These are phyloP conservation scores for Gnathonemus longibarbis DNA, from an alignment of 2,113 vertebrate species.

Conservation along the genomic window DNA sequence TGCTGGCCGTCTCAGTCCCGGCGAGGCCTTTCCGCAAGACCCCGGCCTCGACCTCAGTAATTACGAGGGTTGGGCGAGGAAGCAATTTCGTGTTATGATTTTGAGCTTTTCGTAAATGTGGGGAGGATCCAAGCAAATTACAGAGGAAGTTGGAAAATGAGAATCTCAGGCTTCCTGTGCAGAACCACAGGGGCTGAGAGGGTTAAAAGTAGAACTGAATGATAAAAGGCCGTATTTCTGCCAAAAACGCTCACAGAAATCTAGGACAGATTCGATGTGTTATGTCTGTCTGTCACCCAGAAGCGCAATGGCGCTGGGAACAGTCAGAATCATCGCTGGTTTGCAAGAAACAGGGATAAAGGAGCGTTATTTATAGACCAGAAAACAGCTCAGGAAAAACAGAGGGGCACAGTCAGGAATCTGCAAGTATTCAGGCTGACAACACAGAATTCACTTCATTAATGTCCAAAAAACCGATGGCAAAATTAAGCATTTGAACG, in stretches of 20 bases:
- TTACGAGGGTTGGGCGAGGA: slow-evolving; percentile 33
- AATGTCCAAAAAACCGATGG: not conserved
- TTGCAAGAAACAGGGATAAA: not conserved
- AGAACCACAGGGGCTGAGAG: not conserved
- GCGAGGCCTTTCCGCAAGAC: slow-evolving; percentile 18
- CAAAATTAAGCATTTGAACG: not conserved
- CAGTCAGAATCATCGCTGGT: not conserved
- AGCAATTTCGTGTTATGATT: slow-evolving; percentile 35
- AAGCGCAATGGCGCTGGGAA: not conserved
- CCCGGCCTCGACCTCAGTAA: slow-evolving; percentile 21
- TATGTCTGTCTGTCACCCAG: slow-evolving; percentile 9
- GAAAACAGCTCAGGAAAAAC: not conserved
- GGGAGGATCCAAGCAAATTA: slow-evolving; percentile 12
- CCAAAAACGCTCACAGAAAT: not conserved
- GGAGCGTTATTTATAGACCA: not conserved
- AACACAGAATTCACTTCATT: not conserved
- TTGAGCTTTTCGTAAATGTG: slow-evolving; percentile 29
- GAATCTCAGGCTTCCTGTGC: not conserved
- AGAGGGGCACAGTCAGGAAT: not conserved
- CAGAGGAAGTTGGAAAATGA: not conserved
- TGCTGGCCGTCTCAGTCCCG: not conserved
- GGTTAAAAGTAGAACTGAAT: not conserved
- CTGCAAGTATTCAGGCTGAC: not conserved
- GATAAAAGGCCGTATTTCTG: not conserved
- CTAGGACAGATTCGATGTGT: not conserved